Base-by-base conservation (phyloP, 2,888 invertebrate genomes). In the Augiades crinisus region DNA sequence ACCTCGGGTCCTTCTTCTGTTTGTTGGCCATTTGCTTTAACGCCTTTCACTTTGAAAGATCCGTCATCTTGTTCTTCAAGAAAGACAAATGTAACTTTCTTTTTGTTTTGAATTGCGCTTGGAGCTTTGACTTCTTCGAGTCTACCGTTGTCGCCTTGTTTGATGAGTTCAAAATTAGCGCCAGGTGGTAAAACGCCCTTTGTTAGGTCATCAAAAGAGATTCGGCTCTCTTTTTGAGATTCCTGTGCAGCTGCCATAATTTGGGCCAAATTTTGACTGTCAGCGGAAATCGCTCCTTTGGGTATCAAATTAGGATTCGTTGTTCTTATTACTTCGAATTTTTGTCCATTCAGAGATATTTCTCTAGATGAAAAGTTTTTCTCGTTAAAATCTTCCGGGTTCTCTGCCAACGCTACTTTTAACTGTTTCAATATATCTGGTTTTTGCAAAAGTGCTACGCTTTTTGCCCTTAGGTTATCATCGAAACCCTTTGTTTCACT, bases 11-110 rank as follows among this genome's bases (percentile, higher is more conserved):
- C 92, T 40, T 94, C 93, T 60, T 92, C 93, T 0, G 92, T 91
- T 68, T 93, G 92, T 62, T 92, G 93, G 44, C 93, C 93, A 64
- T 95, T 95, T 0, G 95, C 95, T 81, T 95, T 94, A 0, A 96
- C 93, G 1, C 95, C 95, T 73, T 96, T 95, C 0, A 96, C 95
- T 79, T 96, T 96, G 61, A 95, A 95, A 16, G 94, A 94, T 4
- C 96, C 96, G 65, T 96, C 96, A 3, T 94, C 92, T 72, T 96
- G 96, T 71, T 96, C 96, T 76, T 96, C 96, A 7, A 96, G 82
- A 36, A 96, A 94, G 0, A 96, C 96, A 65, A 96, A 96, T 0
- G 96, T 96, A 0, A 96, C 95, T 71, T 96, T 95, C 78, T 96
- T 96, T 59, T 93, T 92, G 62, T 91, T 90, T 0, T 93, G 92